phyloP scores from a whole-genome alignment of 2,888 invertebrate genomes.

The Gandaritis pyraliata region DNA sequence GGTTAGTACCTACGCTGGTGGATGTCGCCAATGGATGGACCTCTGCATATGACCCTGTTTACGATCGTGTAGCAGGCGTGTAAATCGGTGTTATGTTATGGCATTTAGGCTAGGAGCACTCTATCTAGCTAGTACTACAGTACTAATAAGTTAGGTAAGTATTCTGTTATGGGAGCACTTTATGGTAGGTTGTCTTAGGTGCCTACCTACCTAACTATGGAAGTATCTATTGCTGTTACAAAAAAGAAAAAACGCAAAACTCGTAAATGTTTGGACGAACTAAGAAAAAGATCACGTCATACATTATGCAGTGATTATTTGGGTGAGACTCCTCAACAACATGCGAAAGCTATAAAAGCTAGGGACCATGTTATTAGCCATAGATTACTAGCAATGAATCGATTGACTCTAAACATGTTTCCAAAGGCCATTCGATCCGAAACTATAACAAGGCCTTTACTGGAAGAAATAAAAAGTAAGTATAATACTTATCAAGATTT shows the following conservation, averaged over 20 bases:
- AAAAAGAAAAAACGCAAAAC: slow-evolving; percentile 65
- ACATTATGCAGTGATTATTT: slow-evolving; percentile 13
- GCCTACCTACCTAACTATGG: slow-evolving; percentile 3
- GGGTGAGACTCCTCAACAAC: slow-evolving; percentile 11
- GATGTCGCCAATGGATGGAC: too few relatives aligned
- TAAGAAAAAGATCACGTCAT: slow-evolving; percentile 61
- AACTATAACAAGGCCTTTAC: slow-evolving; percentile 64
- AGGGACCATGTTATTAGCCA: slow-evolving; percentile 13
- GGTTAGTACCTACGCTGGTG: too few relatives aligned
- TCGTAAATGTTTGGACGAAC: slow-evolving; percentile 67
- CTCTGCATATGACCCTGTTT: too few relatives aligned
- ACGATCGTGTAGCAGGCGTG: too few relatives aligned
- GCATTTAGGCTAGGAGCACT: too few relatives aligned
- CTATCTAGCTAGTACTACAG: too few relatives aligned
- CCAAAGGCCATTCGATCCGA: slow-evolving; percentile 69
- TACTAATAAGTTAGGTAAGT: too few relatives aligned
- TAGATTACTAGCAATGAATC: slow-evolving; percentile 56
- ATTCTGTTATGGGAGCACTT: too few relatives aligned
- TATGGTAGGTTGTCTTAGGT: too few relatives aligned
- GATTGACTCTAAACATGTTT: slow-evolving; percentile 65
- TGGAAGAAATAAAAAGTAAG: slow-evolving; percentile 52
- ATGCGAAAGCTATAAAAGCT: slow-evolving; percentile 37
- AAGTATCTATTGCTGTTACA: slow-evolving; percentile 4
- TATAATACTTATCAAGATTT: slow-evolving; percentile 36
- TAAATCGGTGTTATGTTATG: too few relatives aligned